Evolutionary conservation across 2,113 vertebrate species (phyloP), one percentile per base, ranked within the genome.

Genomic region (Leptobrachium leishanense): DNA sequence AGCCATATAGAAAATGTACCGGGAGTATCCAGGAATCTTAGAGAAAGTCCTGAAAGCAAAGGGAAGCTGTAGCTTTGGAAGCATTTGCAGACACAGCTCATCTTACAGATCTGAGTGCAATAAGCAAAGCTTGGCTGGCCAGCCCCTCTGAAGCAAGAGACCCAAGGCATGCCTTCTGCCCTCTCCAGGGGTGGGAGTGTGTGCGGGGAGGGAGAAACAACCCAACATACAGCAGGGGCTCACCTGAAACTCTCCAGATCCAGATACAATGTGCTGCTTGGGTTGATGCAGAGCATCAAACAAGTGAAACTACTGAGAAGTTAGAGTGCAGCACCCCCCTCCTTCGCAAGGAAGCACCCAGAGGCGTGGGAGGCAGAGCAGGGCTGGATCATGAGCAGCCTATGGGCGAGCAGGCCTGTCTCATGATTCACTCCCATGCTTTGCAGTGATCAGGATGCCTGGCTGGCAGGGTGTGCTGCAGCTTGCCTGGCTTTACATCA

Each of bases 241-340:
- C n/a, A 9, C 20, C 43, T 8, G 13, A 31, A 31, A 12, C 12
- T n/a, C n/a, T 39, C 31, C 20, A 20, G 8, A 31, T 31, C 20
- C 20, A 31, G 20, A 31, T 31, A 31, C 20, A 31, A 31, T 31
- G 20, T 31, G 20, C 20, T 31, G 20, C 20, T 31, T 31, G 20
- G 20, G 20, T 31, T 31, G 20, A 31, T 31, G 46, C 69, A 40
- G 20, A 31, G 69, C 69, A 40, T 31, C 68, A 8, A 11, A 59
- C 6, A 20, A 62, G 40, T 12, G 55, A 43, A 43, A 62, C 2
- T 13, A 72, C 57, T 44, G n/a, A 73, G 46, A 73, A 73, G 63
- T 79, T 79, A 57, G 41, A 41, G 40, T 69, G 62, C 20, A 66
- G 65, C 57, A 41, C 11, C n/a, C 68, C n/a, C 68, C 57, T 44